These are phyloP conservation scores for Eupeodes latifasciatus DNA, from an alignment of 2,888 invertebrate species.

Conservation along the genomic window DNA sequence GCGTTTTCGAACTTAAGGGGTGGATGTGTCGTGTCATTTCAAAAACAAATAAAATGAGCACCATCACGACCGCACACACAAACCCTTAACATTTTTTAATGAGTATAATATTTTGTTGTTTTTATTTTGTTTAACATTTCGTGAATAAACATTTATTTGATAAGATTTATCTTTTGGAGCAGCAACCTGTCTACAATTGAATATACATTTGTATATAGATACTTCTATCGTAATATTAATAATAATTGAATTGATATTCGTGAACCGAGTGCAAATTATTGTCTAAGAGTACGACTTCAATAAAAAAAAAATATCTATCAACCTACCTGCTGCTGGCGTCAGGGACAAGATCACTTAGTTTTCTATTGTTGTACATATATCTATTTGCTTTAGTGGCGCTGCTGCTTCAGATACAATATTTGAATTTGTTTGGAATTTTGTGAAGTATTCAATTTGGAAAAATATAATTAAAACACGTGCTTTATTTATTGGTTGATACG, in stretches of 20 bases:
- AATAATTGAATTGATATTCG: slow-evolving; percentile 1
- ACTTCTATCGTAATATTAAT: slow-evolving; percentile 6
- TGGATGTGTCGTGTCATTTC: slow-evolving; percentile 18
- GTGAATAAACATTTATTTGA: slow-evolving; percentile 65
- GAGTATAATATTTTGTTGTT: background rate
- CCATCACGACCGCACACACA: background rate
- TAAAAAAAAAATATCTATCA: background rate
- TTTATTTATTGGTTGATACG: slow-evolving; percentile 1
- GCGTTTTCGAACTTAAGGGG: slow-evolving; percentile 9
- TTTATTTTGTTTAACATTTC: slow-evolving; percentile 40
- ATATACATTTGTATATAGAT: background rate
- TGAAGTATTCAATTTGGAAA: background rate
- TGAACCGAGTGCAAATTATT: slow-evolving; percentile 40
- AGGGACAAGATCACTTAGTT: slow-evolving; percentile 26
- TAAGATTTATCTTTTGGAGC: slow-evolving; percentile 66
- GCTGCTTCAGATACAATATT: slow-evolving; percentile 13
- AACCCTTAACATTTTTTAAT: slow-evolving; percentile 22
- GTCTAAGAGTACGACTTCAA: slow-evolving; percentile 3
- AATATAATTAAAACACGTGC: slow-evolving; percentile 25
- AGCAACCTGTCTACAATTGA: slow-evolving; percentile 27
- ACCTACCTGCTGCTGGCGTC: background rate
- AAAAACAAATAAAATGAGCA: slow-evolving; percentile 16
- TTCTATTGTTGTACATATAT: background rate
- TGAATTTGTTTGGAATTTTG: background rate
- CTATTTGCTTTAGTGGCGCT: background rate